A percentile compares a stretch with the other conserved stretches of the same genome.
Conservation (phyloP, 2,888 invertebrate genomes). For the Erebia epiphron region DNA sequence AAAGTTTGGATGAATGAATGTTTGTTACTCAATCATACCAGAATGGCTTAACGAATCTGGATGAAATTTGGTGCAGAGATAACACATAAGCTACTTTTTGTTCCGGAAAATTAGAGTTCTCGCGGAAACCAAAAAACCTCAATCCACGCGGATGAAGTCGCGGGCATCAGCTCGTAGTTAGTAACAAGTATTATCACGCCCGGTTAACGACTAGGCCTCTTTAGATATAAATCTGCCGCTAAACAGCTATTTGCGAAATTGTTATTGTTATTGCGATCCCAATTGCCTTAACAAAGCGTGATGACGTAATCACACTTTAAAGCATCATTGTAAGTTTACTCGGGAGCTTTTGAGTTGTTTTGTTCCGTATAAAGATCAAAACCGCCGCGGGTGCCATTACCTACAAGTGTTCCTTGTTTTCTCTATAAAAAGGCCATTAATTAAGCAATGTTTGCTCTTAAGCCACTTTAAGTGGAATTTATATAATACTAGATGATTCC, state of each 20-base stretch:
- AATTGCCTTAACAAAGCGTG: conserved; percentile 17
- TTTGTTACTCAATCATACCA: no score
- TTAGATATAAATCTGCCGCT: conserved; percentile 21
- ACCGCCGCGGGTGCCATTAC: background rate
- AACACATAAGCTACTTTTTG: no score
- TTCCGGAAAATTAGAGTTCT: no score
- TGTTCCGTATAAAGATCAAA: conserved; percentile 1
- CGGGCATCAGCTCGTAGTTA: no score
- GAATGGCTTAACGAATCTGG: no score
- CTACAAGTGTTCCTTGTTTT: background rate
- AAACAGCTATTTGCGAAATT: conserved; percentile 17
- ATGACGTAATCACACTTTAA: conserved; percentile 16
- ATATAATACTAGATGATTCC: no score
- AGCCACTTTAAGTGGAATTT: background rate
- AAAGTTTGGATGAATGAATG: no score
- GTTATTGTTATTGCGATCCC: conserved; percentile 23
- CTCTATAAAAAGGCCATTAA: conserved; percentile 7
- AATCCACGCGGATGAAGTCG: background rate
- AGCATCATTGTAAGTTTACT: conserved; percentile 11
- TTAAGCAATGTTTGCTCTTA: background rate
- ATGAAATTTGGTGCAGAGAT: no score
- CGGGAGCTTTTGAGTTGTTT: background rate
- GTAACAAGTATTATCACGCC: no score
- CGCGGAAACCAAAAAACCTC: no score
- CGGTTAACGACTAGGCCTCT: conserved; percentile 5